These are phyloP conservation scores for Papilio elwesi DNA, from an alignment of 2,888 invertebrate species.

Conservation along the genomic window DNA sequence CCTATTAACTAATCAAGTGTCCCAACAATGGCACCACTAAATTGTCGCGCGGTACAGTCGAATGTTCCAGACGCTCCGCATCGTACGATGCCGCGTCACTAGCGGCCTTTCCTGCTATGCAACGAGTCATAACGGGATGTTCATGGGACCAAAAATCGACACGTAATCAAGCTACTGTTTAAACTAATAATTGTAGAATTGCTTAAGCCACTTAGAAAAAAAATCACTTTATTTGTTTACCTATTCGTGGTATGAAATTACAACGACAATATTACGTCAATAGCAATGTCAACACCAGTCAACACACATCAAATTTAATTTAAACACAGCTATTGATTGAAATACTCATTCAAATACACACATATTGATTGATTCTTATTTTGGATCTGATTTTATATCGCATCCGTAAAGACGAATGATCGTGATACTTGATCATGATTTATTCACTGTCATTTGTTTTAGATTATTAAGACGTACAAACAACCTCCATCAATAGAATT, in stretches of 20 bases:
- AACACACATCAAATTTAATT: not conserved
- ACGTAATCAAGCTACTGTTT: not conserved
- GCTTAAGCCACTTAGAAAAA: too few species aligned
- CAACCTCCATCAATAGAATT: not conserved
- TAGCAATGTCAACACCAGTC: conserved; percentile 1
- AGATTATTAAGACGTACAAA: not conserved
- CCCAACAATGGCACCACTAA: conserved; percentile 44
- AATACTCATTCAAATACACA: not conserved
- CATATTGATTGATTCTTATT: too few species aligned
- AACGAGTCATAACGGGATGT: conserved; percentile 39
- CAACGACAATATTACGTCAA: not conserved
- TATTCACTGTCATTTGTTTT: not conserved
- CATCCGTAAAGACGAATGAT: not conserved
- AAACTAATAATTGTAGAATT: not conserved
- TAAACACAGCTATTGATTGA: not conserved
- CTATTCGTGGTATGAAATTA: not conserved
- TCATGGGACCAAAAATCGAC: not conserved
- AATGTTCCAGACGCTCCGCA: conserved; percentile 43
- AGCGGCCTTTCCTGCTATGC: conserved; percentile 47
- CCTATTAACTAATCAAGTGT: conserved; percentile 55
- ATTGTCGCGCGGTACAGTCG: conserved; percentile 46
- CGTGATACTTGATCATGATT: not conserved
- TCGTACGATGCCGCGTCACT: conserved; percentile 56
- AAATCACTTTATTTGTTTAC: too few species aligned
- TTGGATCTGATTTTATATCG: too few species aligned